Percentiles rank a stretch among this genome's conserved stretches.
phyloP scores from a whole-genome alignment of 1,140 invertebrate species.

The Oscheius sp. region DNA sequence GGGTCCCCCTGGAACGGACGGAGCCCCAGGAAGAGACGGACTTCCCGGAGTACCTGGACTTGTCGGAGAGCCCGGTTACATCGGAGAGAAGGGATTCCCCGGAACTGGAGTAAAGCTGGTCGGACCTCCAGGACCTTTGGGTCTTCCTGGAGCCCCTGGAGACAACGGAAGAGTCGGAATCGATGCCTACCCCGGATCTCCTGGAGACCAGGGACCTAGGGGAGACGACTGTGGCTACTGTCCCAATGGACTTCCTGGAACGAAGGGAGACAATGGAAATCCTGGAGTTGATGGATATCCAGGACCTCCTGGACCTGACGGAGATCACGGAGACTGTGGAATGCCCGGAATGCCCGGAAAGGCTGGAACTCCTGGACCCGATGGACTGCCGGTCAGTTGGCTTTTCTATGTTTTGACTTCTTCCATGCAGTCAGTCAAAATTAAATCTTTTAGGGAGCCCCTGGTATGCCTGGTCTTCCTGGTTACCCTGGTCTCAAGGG shows the following conservation, averaged over 20 bases:
- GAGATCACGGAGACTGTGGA: constrained; percentile 36
- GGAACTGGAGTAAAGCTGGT: constrained; percentile 57
- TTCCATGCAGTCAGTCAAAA: no score
- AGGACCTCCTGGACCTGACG: constrained; percentile 38
- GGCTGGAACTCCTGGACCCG: constrained; percentile 31
- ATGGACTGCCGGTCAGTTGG: constrained; percentile 41
- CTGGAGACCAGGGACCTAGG: constrained; percentile 24
- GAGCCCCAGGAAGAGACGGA: constrained; percentile 52
- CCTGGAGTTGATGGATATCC: constrained; percentile 37
- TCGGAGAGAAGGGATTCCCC: constrained; percentile 58
- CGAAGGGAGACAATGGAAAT: constrained; percentile 41
- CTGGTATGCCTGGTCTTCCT: constrained; percentile 53
- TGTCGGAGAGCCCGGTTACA: constrained; percentile 50
- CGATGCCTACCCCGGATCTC: constrained; percentile 43
- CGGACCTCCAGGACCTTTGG: constrained; percentile 50
- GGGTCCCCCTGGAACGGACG: constrained; percentile 57
- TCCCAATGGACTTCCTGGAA: constrained; percentile 45
- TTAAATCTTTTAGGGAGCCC: constrained; percentile 11
- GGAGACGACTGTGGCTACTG: constrained; percentile 45
- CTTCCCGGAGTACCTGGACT: constrained; percentile 56
- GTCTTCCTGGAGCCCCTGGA: constrained; percentile 53
- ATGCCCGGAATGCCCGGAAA: constrained; percentile 36
- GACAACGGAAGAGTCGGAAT: constrained; percentile 51
- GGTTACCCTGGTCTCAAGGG: constrained; percentile 56
- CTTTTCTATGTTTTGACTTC: neutral